phyloP scores from a whole-genome alignment of 2,113 vertebrate genomes.

The Panurus biarmicus region DNA sequence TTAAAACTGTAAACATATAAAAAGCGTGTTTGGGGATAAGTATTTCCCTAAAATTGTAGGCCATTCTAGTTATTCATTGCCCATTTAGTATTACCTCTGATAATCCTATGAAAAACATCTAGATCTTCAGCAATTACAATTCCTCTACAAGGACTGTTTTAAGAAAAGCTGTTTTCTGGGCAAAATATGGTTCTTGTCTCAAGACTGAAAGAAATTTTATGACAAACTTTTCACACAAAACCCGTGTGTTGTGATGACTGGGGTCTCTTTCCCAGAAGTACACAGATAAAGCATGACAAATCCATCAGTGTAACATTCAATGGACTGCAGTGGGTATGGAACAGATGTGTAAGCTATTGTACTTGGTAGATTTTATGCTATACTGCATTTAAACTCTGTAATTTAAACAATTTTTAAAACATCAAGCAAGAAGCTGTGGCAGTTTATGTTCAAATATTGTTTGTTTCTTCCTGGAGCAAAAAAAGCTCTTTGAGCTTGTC shows the following conservation, averaged over 20 bases:
- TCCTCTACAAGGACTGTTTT: neutral
- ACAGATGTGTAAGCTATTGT: neutral
- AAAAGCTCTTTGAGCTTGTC: constrained; percentile 3
- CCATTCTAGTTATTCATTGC: neutral
- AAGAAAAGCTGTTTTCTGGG: neutral
- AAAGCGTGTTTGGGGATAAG: neutral
- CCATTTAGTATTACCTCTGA: neutral
- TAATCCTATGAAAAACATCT: neutral
- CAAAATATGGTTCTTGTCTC: neutral
- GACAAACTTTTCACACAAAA: neutral
- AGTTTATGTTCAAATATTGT: neutral
- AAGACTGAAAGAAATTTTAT: neutral
- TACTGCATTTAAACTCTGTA: neutral
- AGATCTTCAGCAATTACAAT: neutral
- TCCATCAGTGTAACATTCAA: neutral
- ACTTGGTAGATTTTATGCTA: neutral
- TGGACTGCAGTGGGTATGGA: neutral
- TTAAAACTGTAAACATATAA: neutral
- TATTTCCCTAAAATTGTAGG: neutral
- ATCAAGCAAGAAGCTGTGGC: neutral
- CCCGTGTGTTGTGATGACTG: neutral
- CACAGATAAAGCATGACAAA: neutral
- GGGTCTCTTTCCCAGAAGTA: neutral
- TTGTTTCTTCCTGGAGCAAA: neutral
- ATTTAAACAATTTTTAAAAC: neutral